A percentile compares a stretch with the other conserved stretches of the same genome.
These are phyloP conservation scores for Dysmachus trigonus DNA, from an alignment of 2,888 invertebrate genomes.

Conservation along the genomic window DNA sequence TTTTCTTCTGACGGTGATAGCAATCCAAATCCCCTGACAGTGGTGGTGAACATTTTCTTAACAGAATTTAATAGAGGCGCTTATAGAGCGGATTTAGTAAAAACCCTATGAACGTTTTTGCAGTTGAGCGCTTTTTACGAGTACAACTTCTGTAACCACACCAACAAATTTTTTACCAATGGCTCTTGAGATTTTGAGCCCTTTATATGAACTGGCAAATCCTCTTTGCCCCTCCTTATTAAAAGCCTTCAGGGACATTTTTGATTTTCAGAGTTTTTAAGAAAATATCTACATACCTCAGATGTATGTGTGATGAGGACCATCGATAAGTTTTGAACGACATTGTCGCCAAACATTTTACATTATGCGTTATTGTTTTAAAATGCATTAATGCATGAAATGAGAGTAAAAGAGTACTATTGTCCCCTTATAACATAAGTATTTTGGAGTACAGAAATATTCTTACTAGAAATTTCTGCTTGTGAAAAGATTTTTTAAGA, in stretches of 20 bases:
- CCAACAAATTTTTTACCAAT: neutral
- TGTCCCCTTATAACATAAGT: no score
- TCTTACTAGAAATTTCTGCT: no score
- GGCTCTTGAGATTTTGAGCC: neutral
- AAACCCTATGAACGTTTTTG: neutral
- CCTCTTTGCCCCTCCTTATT: neutral
- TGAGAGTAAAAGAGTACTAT: no score
- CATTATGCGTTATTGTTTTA: neutral
- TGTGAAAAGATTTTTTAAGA: no score
- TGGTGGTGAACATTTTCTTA: neutral
- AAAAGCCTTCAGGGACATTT: neutral
- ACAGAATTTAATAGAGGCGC: neutral
- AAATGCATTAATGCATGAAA: neutral
- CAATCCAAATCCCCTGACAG: neutral
- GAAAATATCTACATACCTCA: neutral
- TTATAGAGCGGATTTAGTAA: neutral
- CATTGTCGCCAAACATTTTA: neutral
- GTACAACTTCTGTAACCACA: neutral
- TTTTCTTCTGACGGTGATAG: neutral
- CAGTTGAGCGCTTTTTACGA: neutral
- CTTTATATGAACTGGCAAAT: neutral
- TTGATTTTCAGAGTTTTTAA: neutral
- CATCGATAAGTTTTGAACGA: neutral
- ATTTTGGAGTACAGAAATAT: no score
- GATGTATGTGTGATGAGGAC: neutral